Conservation (phyloP, 2,888 invertebrate species). For the Nomada fucata region DNA sequence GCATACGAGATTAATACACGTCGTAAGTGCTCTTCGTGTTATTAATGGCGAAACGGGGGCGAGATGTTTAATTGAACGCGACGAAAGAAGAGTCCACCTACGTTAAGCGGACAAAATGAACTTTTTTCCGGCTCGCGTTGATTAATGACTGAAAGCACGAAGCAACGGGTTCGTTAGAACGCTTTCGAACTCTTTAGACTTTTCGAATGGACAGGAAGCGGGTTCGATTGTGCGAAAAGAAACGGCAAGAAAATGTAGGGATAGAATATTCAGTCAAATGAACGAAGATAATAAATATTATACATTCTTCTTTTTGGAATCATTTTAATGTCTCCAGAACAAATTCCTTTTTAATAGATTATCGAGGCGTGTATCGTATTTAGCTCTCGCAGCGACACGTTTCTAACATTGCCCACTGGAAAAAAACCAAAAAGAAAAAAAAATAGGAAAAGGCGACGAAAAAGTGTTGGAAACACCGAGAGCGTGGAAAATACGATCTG, state of each 20-base stretch:
- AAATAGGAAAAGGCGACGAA: background rate
- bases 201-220: too few species aligned
- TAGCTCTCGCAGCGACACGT: background rate
- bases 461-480: slow-evolving; percentile 49
- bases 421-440: background rate
- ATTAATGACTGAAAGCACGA: background rate
- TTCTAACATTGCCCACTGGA: slow-evolving; percentile 11
- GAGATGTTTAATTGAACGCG: slow-evolving; percentile 32
- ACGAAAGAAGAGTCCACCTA: background rate
- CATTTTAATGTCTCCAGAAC: too few species aligned
- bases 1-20: background rate
- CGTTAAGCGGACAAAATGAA: slow-evolving; percentile 27
- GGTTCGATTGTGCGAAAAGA: too few species aligned
- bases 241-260: too few species aligned
- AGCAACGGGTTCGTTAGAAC: background rate
- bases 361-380: background rate
- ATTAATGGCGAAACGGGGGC: slow-evolving; percentile 24
- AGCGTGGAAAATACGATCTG: slow-evolving; percentile 57
- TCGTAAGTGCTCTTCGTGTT: slow-evolving; percentile 18
- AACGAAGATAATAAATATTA: too few species aligned
- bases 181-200: too few species aligned
- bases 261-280: too few species aligned
- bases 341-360: too few species aligned
- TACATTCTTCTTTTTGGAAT: too few species aligned
- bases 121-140: slow-evolving; percentile 6